phyloP scores from a whole-genome alignment of 2,888 invertebrate species.

The Hypercompe scribonia region DNA sequence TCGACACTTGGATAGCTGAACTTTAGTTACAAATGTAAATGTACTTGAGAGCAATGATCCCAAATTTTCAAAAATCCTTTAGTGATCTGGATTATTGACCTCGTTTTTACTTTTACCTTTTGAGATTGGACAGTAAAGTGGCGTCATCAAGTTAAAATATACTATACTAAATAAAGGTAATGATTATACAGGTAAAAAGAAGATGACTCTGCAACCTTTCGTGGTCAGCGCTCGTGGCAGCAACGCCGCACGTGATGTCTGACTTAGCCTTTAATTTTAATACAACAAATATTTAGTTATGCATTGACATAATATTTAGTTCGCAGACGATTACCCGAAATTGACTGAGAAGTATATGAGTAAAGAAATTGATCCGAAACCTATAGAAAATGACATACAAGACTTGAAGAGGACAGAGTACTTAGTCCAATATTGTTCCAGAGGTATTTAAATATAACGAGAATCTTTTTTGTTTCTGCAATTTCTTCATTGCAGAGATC shows the following conservation, averaged over 20 bases:
- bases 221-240: not conserved
- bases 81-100: no score
- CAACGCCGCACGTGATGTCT: not conserved
- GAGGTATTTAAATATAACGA: slow-evolving; percentile 62
- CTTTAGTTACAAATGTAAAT: no score
- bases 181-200: no score
- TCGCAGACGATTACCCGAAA: slow-evolving; percentile 70
- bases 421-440: slow-evolving; percentile 74
- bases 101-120: no score
- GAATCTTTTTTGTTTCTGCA: not conserved
- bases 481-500: no score
- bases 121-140: not conserved
- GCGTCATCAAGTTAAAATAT: not conserved
- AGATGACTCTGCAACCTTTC: no score
- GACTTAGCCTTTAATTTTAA: not conserved
- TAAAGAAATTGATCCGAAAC: slow-evolving; percentile 71
- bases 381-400: slow-evolving; percentile 75
- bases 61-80: no score
- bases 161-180: no score
- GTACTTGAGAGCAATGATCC: not conserved
- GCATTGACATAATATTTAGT: slow-evolving; percentile 51
- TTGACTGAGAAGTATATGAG: slow-evolving; percentile 72
- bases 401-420: slow-evolving; percentile 80
- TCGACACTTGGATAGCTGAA: no score
- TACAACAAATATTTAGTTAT: not conserved